phyloP scores from a whole-genome alignment of 2,797 vertebrate species.

The Rhinogobio ventralis region DNA sequence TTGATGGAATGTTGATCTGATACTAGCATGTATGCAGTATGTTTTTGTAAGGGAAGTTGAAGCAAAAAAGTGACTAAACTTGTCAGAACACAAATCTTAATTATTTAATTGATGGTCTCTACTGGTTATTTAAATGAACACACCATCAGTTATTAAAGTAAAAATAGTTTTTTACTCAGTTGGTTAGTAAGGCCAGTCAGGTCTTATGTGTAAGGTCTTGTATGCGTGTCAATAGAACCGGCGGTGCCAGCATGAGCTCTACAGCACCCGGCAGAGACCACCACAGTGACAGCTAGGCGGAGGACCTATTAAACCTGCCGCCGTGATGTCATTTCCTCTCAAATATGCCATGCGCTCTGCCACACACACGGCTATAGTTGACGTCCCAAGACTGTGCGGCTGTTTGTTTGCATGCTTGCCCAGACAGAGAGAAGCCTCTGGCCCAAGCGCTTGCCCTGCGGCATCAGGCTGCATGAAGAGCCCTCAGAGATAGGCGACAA shows the following conservation, averaged over 20 bases:
- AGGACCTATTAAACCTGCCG: slow-evolving; percentile 44
- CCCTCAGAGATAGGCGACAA: slow-evolving; percentile 25
- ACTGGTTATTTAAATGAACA: background rate
- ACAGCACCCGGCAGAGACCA: slow-evolving; percentile 41
- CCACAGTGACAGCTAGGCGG: slow-evolving; percentile 26
- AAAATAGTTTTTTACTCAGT: background rate
- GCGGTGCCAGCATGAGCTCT: slow-evolving; percentile 42
- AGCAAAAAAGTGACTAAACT: background rate
- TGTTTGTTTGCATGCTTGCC: slow-evolving; percentile 51
- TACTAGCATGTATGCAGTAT: background rate
- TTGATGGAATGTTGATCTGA: background rate
- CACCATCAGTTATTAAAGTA: background rate
- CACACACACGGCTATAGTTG: slow-evolving; percentile 38
- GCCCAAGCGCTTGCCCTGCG: slow-evolving; percentile 28
- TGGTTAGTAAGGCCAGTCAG: slow-evolving; percentile 1
- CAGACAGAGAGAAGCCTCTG: slow-evolving; percentile 42
- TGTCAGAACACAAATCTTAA: slow-evolving; percentile 9
- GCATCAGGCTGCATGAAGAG: slow-evolving; percentile 41
- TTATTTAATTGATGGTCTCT: background rate
- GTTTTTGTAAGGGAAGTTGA: background rate
- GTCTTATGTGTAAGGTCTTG: background rate
- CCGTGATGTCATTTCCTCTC: slow-evolving; percentile 48
- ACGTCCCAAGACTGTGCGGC: background rate
- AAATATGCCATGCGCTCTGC: slow-evolving; percentile 34
- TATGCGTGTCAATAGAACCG: slow-evolving; percentile 27